These are phyloP conservation scores for Falcaria lacertinaria DNA, from an alignment of 2,888 invertebrate species.

Conservation along the genomic window DNA sequence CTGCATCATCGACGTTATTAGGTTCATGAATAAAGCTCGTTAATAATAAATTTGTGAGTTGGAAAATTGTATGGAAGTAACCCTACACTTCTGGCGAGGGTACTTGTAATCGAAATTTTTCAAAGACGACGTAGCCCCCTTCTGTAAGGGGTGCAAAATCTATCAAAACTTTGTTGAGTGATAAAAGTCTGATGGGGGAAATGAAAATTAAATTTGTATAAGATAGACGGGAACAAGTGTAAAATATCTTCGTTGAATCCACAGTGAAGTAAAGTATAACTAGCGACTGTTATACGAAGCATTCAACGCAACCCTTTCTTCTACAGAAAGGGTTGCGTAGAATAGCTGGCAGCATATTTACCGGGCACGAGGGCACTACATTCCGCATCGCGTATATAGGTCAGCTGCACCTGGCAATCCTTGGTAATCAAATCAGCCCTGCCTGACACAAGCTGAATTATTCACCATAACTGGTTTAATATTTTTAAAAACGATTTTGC, in stretches of 20 bases:
- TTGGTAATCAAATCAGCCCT: too few relatives aligned
- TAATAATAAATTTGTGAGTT: constrained; percentile 9
- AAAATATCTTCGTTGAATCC: too few relatives aligned
- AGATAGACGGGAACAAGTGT: too few relatives aligned
- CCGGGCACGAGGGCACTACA: constrained; percentile 23
- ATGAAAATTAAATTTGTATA: neutral
- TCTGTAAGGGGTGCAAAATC: constrained; percentile 26
- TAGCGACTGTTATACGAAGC: neutral
- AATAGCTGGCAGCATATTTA: neutral
- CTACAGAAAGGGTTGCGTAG: constrained; percentile 7
- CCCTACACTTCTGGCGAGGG: constrained; percentile 27
- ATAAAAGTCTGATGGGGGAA: constrained; percentile 10
- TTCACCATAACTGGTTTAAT: constrained; percentile 45
- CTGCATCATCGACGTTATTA: neutral
- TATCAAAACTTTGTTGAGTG: constrained; percentile 22
- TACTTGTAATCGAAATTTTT: constrained; percentile 39
- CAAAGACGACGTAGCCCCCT: constrained; percentile 35
- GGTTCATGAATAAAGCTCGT: neutral
- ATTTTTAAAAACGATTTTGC: constrained; percentile 28
- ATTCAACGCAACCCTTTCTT: too few relatives aligned
- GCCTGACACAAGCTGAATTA: constrained; percentile 49
- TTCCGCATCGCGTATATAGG: constrained; percentile 43
- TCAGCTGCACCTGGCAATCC: constrained; percentile 45
- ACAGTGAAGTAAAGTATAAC: too few relatives aligned
- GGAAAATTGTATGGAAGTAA: constrained; percentile 31